Base-by-base conservation (phyloP, 1,140 invertebrate genomes). In the Orchestia grillus region DNA sequence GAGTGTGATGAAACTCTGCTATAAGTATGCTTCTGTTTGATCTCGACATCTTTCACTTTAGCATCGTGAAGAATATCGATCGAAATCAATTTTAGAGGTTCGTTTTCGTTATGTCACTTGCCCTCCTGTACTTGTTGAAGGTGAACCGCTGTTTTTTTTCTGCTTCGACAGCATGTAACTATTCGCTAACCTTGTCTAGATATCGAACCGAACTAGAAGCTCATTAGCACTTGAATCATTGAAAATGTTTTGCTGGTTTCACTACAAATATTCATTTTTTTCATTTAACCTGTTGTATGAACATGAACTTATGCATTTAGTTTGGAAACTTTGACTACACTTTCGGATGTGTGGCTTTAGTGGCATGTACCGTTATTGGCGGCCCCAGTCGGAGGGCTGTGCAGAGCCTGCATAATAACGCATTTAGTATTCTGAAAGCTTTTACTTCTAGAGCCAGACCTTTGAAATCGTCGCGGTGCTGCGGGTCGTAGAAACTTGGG, bases 401-500 rank as follows among this genome's bases (percentile, higher is more conserved):
- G 28, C 62, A 77, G 62, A 77, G 8, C n/a, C 43, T 90, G 92
- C 44, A 44, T 94, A 94, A 94, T 94, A 40, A 45, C 6, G 40
- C 92, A 44, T 40, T 94, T 94, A 45, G 92, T 94, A 94, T 94
- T 44, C 92, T 44, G 43, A n/a, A n/a, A 47, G 92, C 92, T 44
- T 94, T 94, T 45, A 44, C 44, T 94, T 94, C 41, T 45, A 94
- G 92, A 47, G 92, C 3, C 92, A 47, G 92, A 94, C 92, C 92
- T 94, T 94, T 94, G 92, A 94, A 45, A 94, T 94, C 92, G 19
- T 94, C 1, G 92, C 92, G 41, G 44, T 94, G 45, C 43, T 47
- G 19, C 44, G 92, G 19, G 92, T 94, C 92, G 47, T 94, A 16
- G 92, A 94, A 94, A 94, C 92, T 94, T 94, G 44, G 92, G 92